Evolutionary conservation across 2,113 vertebrate species (phyloP), one percentile per base, ranked within the genome.

Genomic region (Heliornis fulica): DNA sequence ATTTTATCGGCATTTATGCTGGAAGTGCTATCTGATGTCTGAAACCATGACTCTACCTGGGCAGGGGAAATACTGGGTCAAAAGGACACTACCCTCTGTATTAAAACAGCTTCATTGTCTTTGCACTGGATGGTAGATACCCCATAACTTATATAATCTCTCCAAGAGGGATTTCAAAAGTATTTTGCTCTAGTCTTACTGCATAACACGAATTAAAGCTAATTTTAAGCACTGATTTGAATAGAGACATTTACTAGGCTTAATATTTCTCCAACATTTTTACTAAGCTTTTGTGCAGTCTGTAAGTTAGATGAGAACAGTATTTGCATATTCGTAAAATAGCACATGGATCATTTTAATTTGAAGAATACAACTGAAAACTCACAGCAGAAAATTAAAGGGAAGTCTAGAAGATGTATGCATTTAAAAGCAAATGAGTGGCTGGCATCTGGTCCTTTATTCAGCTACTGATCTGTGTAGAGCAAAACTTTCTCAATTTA

Each of bases 281-380:
- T 64, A 60, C 61, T n/a, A 64, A 89, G 74, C 17, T 95, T 88
- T 84, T 79, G 65, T 61, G 63, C 36, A 68, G 91, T 32, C 69
- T 26, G 2, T 61, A 79, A 91, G 75, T 84, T 40, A 84, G 61
- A 71, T 7, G 77, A 87, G 40, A 82, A 34, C 0, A 2, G 65
- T n/a, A 82, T 87, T 88, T 89, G 80, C 63, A 66, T 86, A 90
- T 93, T 87, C 79, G 89, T 69, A 69, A 90, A 89, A 83, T 10
- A 78, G 32, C 29, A 88, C 0, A 0, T 86, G 60, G 68, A 80
- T 86, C 22, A 46, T 38, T 92, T 94, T 72, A 21, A 34, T 66
- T 66, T 76, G 46, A 71, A 93, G 57, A 61, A 68, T 32, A 36
- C 38, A 87, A 54, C 32, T 36, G 46, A 84, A 94, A 92, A 56